Conservation (phyloP, 2,113 vertebrate species). For the Lamprologus speciosus region DNA sequence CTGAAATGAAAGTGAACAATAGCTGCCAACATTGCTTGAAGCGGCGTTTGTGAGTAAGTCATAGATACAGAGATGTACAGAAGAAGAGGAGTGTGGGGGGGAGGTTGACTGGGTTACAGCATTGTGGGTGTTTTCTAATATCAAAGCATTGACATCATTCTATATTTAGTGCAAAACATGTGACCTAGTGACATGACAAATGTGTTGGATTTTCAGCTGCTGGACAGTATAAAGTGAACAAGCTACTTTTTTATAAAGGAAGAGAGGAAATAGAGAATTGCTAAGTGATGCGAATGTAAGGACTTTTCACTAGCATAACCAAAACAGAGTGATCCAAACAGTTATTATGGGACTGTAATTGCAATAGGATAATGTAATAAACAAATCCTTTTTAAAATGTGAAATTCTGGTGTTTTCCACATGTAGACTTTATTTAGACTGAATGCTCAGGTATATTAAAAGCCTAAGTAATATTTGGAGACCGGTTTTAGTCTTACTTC, state of each 20-base stretch:
- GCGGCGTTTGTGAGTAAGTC: slow-evolving; percentile 9
- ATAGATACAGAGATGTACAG: not conserved
- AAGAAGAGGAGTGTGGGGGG: not conserved
- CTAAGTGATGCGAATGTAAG: not conserved
- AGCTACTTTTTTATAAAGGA: not conserved
- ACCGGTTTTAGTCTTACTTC: not conserved
- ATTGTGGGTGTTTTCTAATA: slow-evolving; percentile 32
- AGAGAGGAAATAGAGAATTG: not conserved
- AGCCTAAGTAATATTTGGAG: not conserved
- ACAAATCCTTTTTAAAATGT: not conserved
- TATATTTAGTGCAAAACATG: slow-evolving; percentile 28
- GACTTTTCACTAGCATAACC: not conserved
- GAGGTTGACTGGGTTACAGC: not conserved
- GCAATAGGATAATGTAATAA: not conserved
- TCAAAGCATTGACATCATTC: slow-evolving; percentile 22
- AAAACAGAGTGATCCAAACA: not conserved
- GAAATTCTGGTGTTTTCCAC: not conserved
- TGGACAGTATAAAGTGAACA: not conserved
- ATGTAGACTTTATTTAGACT: not conserved
- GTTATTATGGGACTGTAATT: not conserved
- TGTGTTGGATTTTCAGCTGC: not conserved
- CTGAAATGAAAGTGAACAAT: slow-evolving; percentile 34
- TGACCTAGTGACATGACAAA: not conserved
- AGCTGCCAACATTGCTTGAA: slow-evolving; percentile 41
- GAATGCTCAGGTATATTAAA: not conserved